A percentile compares a stretch with the other conserved stretches of the same genome.
These are phyloP conservation scores for Philereme vetulata DNA, from an alignment of 2,888 invertebrate genomes.

Conservation along the genomic window DNA sequence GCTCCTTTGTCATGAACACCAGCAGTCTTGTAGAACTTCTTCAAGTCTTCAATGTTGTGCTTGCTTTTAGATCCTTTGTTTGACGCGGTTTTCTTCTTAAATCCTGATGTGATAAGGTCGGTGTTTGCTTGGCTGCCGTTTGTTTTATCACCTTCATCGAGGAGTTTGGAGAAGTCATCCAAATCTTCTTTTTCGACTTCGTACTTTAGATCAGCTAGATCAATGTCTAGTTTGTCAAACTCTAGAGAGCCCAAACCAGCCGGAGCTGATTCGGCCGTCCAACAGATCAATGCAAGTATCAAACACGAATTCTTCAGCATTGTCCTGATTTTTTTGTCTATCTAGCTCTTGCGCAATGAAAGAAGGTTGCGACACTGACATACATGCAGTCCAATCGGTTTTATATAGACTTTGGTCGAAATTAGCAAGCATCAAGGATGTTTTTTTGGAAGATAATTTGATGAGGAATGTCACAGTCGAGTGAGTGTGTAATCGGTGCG, in stretches of 20 bases:
- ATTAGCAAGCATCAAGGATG: slow-evolving; percentile 64
- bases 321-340: slow-evolving; percentile 44
- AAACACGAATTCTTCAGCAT: slow-evolving; percentile 67
- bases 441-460: slow-evolving; percentile 61
- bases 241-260: slow-evolving; percentile 52
- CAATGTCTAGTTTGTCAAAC: slow-evolving; percentile 64
- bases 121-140: slow-evolving; percentile 41
- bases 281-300: slow-evolving; percentile 57
- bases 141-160: slow-evolving; percentile 48
- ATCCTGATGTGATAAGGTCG: slow-evolving; percentile 52
- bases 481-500: slow-evolving; percentile 61
- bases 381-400: slow-evolving; percentile 66
- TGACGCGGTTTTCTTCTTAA: slow-evolving; percentile 56
- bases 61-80: slow-evolving; percentile 58
- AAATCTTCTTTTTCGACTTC: slow-evolving; percentile 65
- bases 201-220: slow-evolving; percentile 61
- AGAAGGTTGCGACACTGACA: slow-evolving; percentile 82
- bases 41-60: slow-evolving; percentile 61
- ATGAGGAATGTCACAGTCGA: slow-evolving; percentile 56
- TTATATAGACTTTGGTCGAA: slow-evolving; percentile 71
- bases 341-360: slow-evolving; percentile 64
- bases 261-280: slow-evolving; percentile 59
- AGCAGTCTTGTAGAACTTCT: slow-evolving; percentile 58
- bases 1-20: slow-evolving; percentile 58
- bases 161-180: slow-evolving; percentile 57